Base-by-base conservation (phyloP, 2,888 invertebrate genomes). In the Stenolophus ochropezus region DNA sequence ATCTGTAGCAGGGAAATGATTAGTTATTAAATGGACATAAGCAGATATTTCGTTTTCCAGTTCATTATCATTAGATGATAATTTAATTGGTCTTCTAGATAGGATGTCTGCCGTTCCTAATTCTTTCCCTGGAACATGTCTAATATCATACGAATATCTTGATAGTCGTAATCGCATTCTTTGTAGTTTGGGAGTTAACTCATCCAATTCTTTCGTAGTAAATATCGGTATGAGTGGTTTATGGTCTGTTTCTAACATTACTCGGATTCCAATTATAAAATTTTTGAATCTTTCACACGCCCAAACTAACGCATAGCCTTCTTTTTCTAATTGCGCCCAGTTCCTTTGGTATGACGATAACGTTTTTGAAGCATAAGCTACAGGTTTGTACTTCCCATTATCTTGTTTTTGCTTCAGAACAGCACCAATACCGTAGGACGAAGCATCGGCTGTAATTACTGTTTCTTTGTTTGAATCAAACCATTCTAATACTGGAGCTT, bases 211-310 rank as follows among this genome's bases (percentile, higher is more conserved):
- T 79, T 88, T 88, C 0, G 84, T 83, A 25, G 85, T 83, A n/a
- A 88, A 75, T 2, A 88, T 80, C 20, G 87, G 83, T 0, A 88
- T 81, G 0, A 87, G 82, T 0, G 87, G 87, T 81, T 87, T 88
- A 83, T 88, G 87, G 81, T 88, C 87, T 0, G 88, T 88, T 82
- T 86, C 85, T 2, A 88, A 61, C n/a, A 76, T 71, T 18, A 88
- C 82, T 23, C 84, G 33, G 18, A 84, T 83, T 6, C 87, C 87
- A 4, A 82, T 82, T n/a, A 88, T 75, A 77, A 84, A 88, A 51
- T 88, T 85, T 53, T 83, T 76, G 78, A 87, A 87, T 69, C 84
- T 83, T 49, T 87, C 86, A 11, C 85, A 84, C 3, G 86, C 86
- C 82, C 84, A 86, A 0, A 83, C 83, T 0, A 88, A 74, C n/a